Conservation (phyloP, 2,113 vertebrate genomes). For the Tetrao urogallus region DNA sequence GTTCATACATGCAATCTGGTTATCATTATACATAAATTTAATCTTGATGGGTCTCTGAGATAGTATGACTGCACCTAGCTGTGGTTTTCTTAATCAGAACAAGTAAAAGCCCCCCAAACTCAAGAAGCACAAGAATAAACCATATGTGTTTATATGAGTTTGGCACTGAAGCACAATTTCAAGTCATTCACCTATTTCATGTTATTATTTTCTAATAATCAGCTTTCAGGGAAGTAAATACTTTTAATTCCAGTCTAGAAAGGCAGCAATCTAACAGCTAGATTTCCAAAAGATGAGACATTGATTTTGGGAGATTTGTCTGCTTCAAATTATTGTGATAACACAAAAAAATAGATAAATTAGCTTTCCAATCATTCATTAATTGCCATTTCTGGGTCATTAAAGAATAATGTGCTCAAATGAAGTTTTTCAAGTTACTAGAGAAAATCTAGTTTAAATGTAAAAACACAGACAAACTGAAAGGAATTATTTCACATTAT, state of each 20-base stretch:
- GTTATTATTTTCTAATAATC: neutral
- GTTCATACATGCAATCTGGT: neutral
- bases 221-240: neutral
- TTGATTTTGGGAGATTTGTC: neutral
- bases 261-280: neutral
- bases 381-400: neutral
- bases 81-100: neutral
- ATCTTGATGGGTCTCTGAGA: neutral
- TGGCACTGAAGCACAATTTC: neutral
- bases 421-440: neutral
- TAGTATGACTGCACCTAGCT: fast-evolving
- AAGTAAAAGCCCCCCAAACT: neutral
- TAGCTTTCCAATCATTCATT: neutral
- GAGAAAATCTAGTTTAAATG: neutral
- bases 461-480: neutral
- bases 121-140: neutral
- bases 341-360: neutral
- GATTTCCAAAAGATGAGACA: neutral
- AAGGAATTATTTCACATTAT: neutral
- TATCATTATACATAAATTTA: neutral
- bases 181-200: neutral
- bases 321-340: neutral
- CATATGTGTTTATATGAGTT: neutral
- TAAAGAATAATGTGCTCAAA: neutral
- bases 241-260: neutral